Evolutionary conservation across 2,888 invertebrate species (phyloP), one percentile per base, ranked within the genome.

Genomic region (Lysandra coridon): DNA sequence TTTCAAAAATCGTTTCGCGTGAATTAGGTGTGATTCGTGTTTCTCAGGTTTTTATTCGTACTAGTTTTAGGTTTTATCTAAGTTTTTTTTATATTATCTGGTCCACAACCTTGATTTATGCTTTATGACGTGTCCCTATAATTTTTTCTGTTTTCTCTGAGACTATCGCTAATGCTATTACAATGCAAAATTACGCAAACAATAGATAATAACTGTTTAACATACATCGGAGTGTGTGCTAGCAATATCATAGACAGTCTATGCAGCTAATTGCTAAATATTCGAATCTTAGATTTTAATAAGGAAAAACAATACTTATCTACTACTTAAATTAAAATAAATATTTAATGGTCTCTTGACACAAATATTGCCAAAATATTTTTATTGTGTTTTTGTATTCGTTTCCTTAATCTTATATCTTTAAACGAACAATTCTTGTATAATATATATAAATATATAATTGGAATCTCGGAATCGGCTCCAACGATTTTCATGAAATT

Each of bases 161-260:
- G 30, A 30, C 4, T 30, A 64, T 30, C 64, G 30, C 12, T 12
- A 30, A 64, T 64, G 64, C 64, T 30, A 64, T 30, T 30, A 30
- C 23, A 64, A 64, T 64, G 64, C 64, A 10, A 30, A 64, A n/a
- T 62, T 62, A 62, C 57, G 57, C 57, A 57, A 57, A 57, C 53
- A 17, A 57, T 57, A 17, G 53, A 57, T 57, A 57, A 57, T 57
- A 57, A 57, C 17, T 57, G 53, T 57, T 57, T 57, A 57, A 57
- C 53, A 57, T 57, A 53, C 53, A 53, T 53, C 53, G 53, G 53
- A 53, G 4, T 14, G 2, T 53, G 53, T 53, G 57, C 17, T 57
- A 17, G 17, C 17, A 17, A 57, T 57, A 57, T 57, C 53, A 53
- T 44, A 10, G 44, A 10, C 44, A 44, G 44, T 44, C 49, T 49